Base-by-base conservation (phyloP, 2,888 invertebrate genomes). In the Psylliodes chrysocephalus region DNA sequence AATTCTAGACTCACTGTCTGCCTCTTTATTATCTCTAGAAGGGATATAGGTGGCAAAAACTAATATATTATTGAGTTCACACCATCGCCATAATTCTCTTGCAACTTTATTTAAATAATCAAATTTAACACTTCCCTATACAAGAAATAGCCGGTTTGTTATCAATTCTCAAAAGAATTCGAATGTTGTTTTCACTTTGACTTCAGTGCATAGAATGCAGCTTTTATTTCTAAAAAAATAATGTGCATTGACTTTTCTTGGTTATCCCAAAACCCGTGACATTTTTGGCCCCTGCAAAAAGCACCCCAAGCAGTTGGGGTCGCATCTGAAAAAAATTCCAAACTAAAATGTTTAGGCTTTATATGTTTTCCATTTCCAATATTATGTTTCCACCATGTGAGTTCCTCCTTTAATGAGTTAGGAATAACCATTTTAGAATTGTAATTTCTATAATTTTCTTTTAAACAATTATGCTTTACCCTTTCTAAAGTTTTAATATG, bases 301-400 rank as follows among this genome's bases (percentile, higher is more conserved):
- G 52, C 59, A 12, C 63, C 59, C 63, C 60, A 60, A 10, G 38
- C 63, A n/a, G 33, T 44, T 17, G 14, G 5, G 12, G 59, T 59
- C 8, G 63, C 63, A 46, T 63, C 59, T 18, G 63, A 59, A 17
- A 51, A 63, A 30, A 63, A 59, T 56, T 63, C 59, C 5, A 63
- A 30, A 12, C 28, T 3, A 42, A 59, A 59, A 2, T 42, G 8
- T 52, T 15, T 1, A 2, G 47, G 59, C 52, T 53, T 63, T 2
- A 63, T 59, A 7, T 47, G 3, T 15, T 19, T 52, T 15, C 35
- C 46, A 6, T 14, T 46, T 30, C 40, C 46, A 49, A 44, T 47
- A 33, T 59, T 59, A 38, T n/a, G 28, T 19, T 33, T 4, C 56
- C 63, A 63, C 59, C 59, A 53, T 12, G 18, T 4, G 17, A 62